Evolutionary conservation across 2,888 invertebrate genomes (phyloP).

Genomic region (Cryptocephalus primarius): DNA sequence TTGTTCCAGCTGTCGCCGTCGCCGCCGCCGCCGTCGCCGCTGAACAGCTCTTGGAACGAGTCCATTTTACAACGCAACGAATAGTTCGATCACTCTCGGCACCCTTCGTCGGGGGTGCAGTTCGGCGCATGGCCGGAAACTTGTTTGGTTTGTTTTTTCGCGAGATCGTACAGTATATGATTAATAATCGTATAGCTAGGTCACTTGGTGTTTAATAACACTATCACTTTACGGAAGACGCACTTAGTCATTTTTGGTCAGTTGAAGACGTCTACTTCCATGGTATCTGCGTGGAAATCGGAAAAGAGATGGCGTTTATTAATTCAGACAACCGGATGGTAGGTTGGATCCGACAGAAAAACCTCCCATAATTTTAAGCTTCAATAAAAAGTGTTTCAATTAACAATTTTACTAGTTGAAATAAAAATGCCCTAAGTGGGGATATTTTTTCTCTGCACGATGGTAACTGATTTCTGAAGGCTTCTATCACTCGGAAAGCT

Average conservation of each 20-base stretch:
- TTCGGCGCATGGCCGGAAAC: conserved; percentile 23
- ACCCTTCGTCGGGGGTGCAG: conserved; percentile 4
- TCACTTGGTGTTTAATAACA: too few relatives aligned
- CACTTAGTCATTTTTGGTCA: background rate
- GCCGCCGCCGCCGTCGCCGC: conserved; percentile 29
- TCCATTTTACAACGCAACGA: conserved; percentile 31
- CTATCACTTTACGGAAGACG: background rate
- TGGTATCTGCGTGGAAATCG: background rate
- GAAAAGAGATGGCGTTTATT: background rate
- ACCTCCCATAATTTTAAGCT: too few relatives aligned
- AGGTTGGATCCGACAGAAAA: too few relatives aligned
- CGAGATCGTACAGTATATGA: too few relatives aligned
- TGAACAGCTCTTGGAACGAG: conserved; percentile 39
- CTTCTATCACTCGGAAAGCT: too few relatives aligned
- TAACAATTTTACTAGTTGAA: too few relatives aligned
- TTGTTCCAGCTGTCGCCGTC: conserved; percentile 12
- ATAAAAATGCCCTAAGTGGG: too few relatives aligned
- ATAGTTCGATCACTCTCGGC: conserved; percentile 3
- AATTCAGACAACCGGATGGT: too few relatives aligned
- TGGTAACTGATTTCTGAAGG: too few relatives aligned
- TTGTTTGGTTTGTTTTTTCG: background rate
- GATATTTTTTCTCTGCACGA: too few relatives aligned
- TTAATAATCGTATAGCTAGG: too few relatives aligned
- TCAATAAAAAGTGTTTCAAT: too few relatives aligned
- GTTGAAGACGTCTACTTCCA: conserved; percentile 2